Conservation (phyloP, 1,140 invertebrate species). For the Andrena cerasifolii region DNA sequence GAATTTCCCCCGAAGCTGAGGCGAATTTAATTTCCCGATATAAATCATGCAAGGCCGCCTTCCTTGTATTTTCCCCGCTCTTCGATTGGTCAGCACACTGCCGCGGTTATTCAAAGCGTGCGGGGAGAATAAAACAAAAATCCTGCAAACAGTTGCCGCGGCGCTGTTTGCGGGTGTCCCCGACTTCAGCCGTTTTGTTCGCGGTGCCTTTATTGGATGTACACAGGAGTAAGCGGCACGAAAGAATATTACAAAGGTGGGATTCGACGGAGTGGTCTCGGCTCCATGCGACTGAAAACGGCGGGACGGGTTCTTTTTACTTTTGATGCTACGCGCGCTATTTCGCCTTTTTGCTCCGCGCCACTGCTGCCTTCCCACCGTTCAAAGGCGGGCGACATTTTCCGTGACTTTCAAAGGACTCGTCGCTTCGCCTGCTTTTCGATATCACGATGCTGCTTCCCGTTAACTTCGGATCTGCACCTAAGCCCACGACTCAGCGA, state of each 20-base stretch:
- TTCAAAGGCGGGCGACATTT: conserved; percentile 31
- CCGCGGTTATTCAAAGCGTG: background rate
- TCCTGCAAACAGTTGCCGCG: background rate
- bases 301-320: conserved; percentile 35
- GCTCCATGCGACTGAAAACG: conserved; percentile 12
- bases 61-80: no score
- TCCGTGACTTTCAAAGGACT: background rate
- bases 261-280: conserved; percentile 12
- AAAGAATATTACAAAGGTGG: conserved; percentile 33
- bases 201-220: conserved; percentile 17
- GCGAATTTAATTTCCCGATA: background rate
- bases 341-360: conserved; percentile 3
- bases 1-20: no score
- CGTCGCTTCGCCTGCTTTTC: background rate
- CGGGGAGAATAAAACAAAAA: background rate
- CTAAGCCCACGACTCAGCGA: background rate
- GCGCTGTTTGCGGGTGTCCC: no score
- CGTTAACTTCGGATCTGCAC: background rate
- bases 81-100: no score
- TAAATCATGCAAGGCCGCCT: background rate
- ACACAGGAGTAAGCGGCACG: background rate
- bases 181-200: background rate
- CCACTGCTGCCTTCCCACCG: background rate
- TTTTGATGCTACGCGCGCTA: background rate
- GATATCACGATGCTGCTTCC: background rate